phyloP scores from a whole-genome alignment of 2,888 invertebrate species.

The Stenodera caucasica region DNA sequence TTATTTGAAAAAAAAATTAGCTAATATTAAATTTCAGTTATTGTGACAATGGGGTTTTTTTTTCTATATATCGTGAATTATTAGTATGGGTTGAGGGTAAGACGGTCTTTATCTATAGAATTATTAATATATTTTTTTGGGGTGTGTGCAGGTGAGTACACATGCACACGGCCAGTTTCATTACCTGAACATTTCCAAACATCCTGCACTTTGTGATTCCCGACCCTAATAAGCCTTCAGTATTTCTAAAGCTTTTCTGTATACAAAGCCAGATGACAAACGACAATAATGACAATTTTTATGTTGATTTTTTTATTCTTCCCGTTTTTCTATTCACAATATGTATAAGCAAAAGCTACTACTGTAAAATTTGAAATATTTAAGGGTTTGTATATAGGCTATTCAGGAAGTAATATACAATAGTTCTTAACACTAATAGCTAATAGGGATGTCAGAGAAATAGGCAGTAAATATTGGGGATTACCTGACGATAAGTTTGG shows the following conservation, averaged over 20 bases:
- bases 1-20: neutral
- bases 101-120: neutral
- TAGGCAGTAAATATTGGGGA: conserved; percentile 42
- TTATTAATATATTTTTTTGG: neutral
- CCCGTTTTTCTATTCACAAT: conserved; percentile 8
- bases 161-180: conserved; percentile 34
- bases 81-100: neutral
- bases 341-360: neutral
- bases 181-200: conserved; percentile 50
- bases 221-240: conserved; percentile 50
- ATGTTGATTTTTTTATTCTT: conserved; percentile 41
- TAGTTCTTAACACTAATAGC: conserved; percentile 38
- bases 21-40: neutral
- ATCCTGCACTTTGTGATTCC: conserved; percentile 52
- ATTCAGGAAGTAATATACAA: conserved; percentile 44
- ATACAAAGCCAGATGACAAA: conserved; percentile 49
- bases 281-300: conserved; percentile 52
- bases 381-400: conserved; percentile 19
- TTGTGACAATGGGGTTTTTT: neutral
- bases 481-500: conserved; percentile 43
- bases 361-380: neutral
- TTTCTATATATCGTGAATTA: no score
- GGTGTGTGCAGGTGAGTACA: conserved; percentile 30
- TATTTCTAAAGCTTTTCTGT: conserved; percentile 42
- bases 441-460: conserved; percentile 41